Conservation (phyloP, 1,140 invertebrate species). For the Sminthurinus signatus region DNA sequence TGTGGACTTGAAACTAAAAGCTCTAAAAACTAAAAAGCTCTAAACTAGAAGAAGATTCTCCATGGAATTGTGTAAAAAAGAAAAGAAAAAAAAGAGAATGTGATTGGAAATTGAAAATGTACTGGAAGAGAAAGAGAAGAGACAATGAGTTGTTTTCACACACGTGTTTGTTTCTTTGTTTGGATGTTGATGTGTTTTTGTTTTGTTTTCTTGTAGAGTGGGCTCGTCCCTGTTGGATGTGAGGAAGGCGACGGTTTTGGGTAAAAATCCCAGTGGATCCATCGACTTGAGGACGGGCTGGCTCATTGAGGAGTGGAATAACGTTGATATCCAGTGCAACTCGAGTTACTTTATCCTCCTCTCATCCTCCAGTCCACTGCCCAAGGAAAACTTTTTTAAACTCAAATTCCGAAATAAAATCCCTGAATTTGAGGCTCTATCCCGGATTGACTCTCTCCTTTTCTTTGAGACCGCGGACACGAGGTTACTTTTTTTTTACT, state of each 20-base stretch:
- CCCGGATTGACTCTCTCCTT: constrained; percentile 23
- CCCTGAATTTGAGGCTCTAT: constrained; percentile 20
- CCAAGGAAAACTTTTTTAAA: constrained; percentile 21
- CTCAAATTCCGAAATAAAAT: constrained; percentile 32
- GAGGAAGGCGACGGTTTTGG: constrained; percentile 20
- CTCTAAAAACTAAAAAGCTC: too few relatives aligned
- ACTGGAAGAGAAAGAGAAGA: too few relatives aligned
- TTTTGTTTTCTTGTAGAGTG: constrained; percentile 17
- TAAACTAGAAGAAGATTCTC: too few relatives aligned
- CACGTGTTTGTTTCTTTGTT: too few relatives aligned
- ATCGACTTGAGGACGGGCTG: constrained; percentile 23
- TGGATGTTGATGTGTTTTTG: too few relatives aligned
- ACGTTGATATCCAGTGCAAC: constrained; percentile 24
- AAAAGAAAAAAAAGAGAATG: too few relatives aligned
- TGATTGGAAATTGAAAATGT: too few relatives aligned
- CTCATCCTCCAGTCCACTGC: neutral
- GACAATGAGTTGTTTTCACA: too few relatives aligned
- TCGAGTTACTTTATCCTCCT: constrained; percentile 15
- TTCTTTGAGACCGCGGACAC: constrained; percentile 10
- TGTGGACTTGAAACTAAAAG: too few relatives aligned
- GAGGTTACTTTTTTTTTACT: constrained; percentile 13
- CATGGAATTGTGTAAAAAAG: too few relatives aligned
- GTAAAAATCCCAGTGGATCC: constrained; percentile 25
- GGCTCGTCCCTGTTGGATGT: constrained; percentile 22
- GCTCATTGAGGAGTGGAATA: constrained; percentile 30